phyloP scores from a whole-genome alignment of 2,797 vertebrate species.

The Vultur gryphus region DNA sequence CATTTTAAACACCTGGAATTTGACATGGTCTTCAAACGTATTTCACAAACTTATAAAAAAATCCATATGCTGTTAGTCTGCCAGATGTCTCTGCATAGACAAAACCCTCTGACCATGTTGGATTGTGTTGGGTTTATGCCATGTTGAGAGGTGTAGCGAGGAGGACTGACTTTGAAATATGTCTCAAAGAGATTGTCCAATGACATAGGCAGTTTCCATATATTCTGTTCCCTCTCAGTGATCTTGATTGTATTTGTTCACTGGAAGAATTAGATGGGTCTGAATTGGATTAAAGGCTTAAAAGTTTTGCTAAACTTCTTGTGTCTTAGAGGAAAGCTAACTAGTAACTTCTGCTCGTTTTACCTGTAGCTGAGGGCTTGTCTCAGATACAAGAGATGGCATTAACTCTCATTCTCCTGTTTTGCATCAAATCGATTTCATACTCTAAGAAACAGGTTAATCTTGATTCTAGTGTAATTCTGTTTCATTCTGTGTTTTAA shows the following conservation, averaged over 20 bases:
- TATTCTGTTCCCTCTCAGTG: neutral
- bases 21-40: neutral
- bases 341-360: neutral
- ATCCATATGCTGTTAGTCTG: neutral
- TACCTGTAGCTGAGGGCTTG: neutral
- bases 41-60: neutral
- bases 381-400: neutral
- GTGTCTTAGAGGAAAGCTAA: neutral
- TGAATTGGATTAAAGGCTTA: neutral
- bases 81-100: neutral
- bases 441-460: neutral
- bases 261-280: neutral
- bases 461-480: neutral
- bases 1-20: neutral
- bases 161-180: neutral
- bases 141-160: neutral
- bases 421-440: neutral
- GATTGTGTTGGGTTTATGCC: neutral
- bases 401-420: neutral
- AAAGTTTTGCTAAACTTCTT: neutral
- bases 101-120: neutral
- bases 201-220: neutral
- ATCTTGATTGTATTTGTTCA: neutral
- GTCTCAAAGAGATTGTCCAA: neutral
- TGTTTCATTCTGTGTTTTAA: neutral